Evolutionary conservation across 2,113 vertebrate species (phyloP), one percentile per base, ranked within the genome.

Genomic region (Paracanthobrama guichenoti): DNA sequence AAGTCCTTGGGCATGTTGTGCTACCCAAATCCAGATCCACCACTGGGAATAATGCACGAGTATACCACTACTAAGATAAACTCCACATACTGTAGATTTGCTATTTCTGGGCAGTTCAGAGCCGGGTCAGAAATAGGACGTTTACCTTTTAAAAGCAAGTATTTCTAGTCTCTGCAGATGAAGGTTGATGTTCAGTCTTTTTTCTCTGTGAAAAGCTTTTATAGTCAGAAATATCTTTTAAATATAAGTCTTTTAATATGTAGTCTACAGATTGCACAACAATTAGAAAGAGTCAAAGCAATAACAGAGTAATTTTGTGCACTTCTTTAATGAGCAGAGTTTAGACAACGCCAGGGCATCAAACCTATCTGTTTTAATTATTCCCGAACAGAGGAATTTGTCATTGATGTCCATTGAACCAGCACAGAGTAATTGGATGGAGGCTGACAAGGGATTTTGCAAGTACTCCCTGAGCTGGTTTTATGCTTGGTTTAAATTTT

Each of bases 401-500:
- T 84, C 83, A 84, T 31, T 84, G 83, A 84, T 67, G 74, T 84
- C 83, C 64, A 48, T n/a, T 78, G 74, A 84, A 84, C 75, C 83
- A 22, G 62, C 4, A 4, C 75, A 46, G 75, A 64, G 75, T 84
- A 84, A 84, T 84, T 84, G 83, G 75, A 55, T 79, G 83, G 75
- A 62, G 75, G 83, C 67, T 79, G 83, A 77, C 31, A 50, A 60
- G 64, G 64, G 83, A 79, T 84, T 84, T 84, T 57, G 42, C 50
- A 44, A 71, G 83, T 22, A 57, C 64, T 84, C 83, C 83, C 83
- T 46, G 75, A 77, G 66, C 83, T 79, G 83, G 67, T 84, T 84
- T 84, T 84, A 84, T 84, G 83, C 83, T 78, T 84, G 83, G 75
- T 84, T 84, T 84, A 78, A 64, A 84, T 71, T 84, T 84, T 84